Percentiles rank a stretch among this genome's conserved stretches.
These are phyloP conservation scores for Actinemys pallida DNA, from an alignment of 2,113 vertebrate genomes.

Conservation along the genomic window DNA sequence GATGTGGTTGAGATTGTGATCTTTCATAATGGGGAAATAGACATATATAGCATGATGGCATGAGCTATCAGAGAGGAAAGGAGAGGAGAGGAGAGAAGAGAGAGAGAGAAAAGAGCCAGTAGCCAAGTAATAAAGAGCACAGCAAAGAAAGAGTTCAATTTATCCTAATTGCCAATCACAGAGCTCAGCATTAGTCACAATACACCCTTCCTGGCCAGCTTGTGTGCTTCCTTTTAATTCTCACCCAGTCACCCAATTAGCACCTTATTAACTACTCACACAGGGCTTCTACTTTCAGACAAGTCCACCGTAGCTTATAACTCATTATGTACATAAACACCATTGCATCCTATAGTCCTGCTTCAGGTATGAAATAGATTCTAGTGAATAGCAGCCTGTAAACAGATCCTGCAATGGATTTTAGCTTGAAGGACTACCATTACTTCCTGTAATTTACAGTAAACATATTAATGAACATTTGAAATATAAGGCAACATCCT, in stretches of 20 bases:
- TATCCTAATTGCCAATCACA: not conserved
- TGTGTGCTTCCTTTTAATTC: not conserved
- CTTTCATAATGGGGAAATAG: not conserved
- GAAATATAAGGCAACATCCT: not conserved
- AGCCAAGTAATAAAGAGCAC: not conserved
- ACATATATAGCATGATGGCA: not conserved
- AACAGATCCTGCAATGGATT: not conserved
- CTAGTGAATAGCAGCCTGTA: not conserved
- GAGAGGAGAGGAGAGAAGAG: no score
- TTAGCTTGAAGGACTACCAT: not conserved
- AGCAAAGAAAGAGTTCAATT: not conserved
- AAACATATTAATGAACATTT: not conserved
- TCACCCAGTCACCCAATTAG: not conserved
- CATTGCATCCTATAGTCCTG: not conserved
- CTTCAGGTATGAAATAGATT: not conserved
- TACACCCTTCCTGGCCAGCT: not conserved
- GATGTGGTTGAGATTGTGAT: not conserved
- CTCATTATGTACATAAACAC: not conserved
- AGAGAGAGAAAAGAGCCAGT: not conserved
- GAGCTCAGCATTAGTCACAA: not conserved
- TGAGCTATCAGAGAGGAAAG: no score
- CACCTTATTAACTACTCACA: not conserved
- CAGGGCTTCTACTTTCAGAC: not conserved
- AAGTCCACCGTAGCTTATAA: not conserved
- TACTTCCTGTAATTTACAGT: not conserved